Percentiles rank a stretch among this genome's conserved stretches.
Evolutionary conservation across 2,113 vertebrate species (phyloP).

Genomic region (Dipodomys stephensi): DNA sequence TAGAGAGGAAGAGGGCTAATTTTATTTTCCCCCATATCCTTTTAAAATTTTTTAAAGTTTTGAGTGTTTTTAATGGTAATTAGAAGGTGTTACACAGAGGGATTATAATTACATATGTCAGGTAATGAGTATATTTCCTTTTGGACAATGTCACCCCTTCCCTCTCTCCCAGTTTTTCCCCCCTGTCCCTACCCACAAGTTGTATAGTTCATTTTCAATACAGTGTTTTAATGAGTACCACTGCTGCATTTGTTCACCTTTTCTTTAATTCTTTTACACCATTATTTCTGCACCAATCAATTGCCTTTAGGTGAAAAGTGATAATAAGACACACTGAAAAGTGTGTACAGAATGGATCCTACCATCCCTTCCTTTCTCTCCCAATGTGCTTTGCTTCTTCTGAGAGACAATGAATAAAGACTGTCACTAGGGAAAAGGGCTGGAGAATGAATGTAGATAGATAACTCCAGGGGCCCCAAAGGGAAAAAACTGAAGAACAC

Average conservation of each 20-base stretch:
- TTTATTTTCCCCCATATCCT: neutral
- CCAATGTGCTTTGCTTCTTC: neutral
- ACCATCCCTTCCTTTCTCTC: neutral
- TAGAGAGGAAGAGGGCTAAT: neutral
- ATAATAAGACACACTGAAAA: neutral
- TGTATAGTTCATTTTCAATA: too few relatives aligned
- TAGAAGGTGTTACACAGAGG: too few relatives aligned
- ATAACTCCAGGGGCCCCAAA: neutral
- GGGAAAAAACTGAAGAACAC: neutral
- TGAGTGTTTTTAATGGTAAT: neutral
- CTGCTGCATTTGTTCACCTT: too few relatives aligned
- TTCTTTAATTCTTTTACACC: neutral
- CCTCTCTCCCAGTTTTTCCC: too few relatives aligned
- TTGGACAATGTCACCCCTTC: too few relatives aligned
- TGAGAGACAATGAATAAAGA: constrained; percentile 1
- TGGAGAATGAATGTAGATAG: neutral
- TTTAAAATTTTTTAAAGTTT: neutral
- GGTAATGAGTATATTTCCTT: too few relatives aligned
- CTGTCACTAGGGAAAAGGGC: constrained; percentile 16
- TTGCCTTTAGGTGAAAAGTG: constrained; percentile 5
- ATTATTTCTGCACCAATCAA: neutral
- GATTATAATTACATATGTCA: too few relatives aligned
- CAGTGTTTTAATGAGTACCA: too few relatives aligned
- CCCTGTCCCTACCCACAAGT: too few relatives aligned
- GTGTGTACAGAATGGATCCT: neutral